phyloP scores from a whole-genome alignment of 2,888 invertebrate species.

The Caenorhabditis angaria region DNA sequence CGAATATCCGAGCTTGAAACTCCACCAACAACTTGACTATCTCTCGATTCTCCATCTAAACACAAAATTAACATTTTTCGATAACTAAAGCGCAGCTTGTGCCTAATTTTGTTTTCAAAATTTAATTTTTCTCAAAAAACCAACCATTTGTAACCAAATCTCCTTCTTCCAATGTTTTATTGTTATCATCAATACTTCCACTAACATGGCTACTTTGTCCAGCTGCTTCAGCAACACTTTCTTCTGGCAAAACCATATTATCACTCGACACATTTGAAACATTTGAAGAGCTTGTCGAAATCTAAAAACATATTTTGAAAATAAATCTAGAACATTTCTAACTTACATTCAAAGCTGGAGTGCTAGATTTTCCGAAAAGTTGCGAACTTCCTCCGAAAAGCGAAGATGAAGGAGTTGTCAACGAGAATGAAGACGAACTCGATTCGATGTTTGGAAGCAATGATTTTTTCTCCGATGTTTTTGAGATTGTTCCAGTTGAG shows the following conservation, averaged over 20 bases:
- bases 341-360: background rate
- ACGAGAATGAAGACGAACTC: constrained; percentile 21
- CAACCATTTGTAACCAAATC: constrained; percentile 22
- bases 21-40: constrained; percentile 35
- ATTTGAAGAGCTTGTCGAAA: constrained; percentile 8
- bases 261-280: constrained; percentile 12
- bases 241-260: constrained; percentile 26
- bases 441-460: constrained; percentile 35
- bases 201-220: constrained; percentile 45
- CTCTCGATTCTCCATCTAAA: constrained; percentile 47
- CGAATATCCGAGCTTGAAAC: constrained; percentile 51
- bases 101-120: background rate
- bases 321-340: background rate
- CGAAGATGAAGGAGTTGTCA: constrained; percentile 20
- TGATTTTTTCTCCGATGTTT: constrained; percentile 19
- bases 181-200: constrained; percentile 33
- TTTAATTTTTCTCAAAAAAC: background rate
- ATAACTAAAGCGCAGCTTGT: too few species aligned
- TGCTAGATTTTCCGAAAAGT: constrained; percentile 20
- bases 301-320: constrained; percentile 6
- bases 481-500: background rate
- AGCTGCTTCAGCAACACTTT: constrained; percentile 35
- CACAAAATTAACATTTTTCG: background rate
- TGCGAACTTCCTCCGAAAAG: constrained; percentile 6
- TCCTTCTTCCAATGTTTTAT: constrained; percentile 9